phyloP scores from a whole-genome alignment of 2,797 vertebrate genomes.

The Betta splendens region DNA sequence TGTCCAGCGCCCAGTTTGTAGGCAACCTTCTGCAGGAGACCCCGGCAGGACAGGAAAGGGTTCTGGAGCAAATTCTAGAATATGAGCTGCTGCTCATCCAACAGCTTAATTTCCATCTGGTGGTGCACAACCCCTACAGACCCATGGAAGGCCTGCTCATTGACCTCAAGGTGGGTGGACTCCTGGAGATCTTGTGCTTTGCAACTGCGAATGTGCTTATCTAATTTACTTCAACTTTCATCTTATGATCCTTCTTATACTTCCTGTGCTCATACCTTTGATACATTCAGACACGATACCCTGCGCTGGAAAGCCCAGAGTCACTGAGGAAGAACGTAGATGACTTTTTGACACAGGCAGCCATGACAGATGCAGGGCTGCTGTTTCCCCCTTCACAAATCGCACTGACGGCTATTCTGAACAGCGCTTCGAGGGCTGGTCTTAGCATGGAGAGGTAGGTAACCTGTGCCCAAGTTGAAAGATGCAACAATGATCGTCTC shows the following conservation, averaged over 20 bases:
- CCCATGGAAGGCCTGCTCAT: conserved; percentile 96
- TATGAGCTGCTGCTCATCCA: conserved; percentile 95
- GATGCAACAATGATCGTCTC: not conserved
- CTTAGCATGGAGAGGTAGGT: conserved; percentile 92
- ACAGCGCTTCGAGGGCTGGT: conserved; percentile 89
- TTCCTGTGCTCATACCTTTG: not conserved
- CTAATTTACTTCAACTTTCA: not conserved
- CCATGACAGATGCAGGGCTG: conserved; percentile 90
- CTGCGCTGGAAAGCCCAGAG: conserved; percentile 92
- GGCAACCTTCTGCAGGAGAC: conserved; percentile 90
- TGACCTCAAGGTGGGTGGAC: conserved; percentile 88
- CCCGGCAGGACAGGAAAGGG: conserved; percentile 86
- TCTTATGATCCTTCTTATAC: not conserved
- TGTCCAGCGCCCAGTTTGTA: conserved; percentile 94
- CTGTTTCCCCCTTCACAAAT: conserved; percentile 94
- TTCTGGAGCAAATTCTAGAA: conserved; percentile 94
- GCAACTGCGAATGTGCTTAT: not conserved
- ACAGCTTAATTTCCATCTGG: conserved; percentile 96
- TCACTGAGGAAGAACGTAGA: conserved; percentile 90
- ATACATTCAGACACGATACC: conserved; percentile 89
- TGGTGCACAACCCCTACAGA: conserved; percentile 94
- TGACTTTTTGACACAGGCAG: conserved; percentile 90
- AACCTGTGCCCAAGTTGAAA: not conserved
- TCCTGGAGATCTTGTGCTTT: not conserved
- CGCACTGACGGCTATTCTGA: conserved; percentile 90